Percentiles rank a stretch among this genome's conserved stretches.
Conservation (phyloP, 1,140 invertebrate genomes). For the Saccostrea glomerata region DNA sequence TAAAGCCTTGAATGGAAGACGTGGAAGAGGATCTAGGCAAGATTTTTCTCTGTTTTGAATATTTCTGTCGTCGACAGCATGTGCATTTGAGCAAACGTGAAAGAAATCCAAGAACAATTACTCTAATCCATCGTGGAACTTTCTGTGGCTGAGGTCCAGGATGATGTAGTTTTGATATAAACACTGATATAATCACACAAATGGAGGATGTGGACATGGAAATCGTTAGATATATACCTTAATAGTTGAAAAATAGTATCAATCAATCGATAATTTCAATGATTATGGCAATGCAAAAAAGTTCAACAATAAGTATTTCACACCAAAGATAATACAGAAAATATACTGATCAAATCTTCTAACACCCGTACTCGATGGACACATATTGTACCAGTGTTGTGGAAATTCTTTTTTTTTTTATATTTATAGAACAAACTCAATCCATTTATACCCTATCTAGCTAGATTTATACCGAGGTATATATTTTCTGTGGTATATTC, state of each 20-base stretch:
- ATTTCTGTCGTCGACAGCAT: constrained; percentile 32
- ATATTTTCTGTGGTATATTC: too few species aligned
- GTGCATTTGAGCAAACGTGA: constrained; percentile 61
- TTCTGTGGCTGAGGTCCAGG: constrained; percentile 67
- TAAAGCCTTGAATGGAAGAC: neutral
- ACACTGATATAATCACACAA: constrained; percentile 81
- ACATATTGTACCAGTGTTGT: too few species aligned
- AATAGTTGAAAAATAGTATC: neutral
- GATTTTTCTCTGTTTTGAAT: neutral
- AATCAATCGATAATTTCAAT: neutral
- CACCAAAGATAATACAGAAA: too few species aligned
- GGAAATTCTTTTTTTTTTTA: too few species aligned
- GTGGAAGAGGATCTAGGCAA: neutral
- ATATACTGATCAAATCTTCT: too few species aligned
- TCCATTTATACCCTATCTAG: too few species aligned
- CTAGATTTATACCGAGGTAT: too few species aligned
- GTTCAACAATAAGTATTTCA: neutral
- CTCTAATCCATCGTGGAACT: constrained; percentile 69
- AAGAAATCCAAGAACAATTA: constrained; percentile 57
- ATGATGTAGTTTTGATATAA: constrained; percentile 77
- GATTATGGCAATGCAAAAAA: too few species aligned
- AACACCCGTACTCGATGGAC: too few species aligned
- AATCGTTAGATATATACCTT: constrained; percentile 78
- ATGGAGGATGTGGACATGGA: constrained; percentile 81
- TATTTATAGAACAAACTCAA: too few species aligned